phyloP scores from a whole-genome alignment of 2,797 vertebrate genomes.

The Micrastur ruficollis region DNA sequence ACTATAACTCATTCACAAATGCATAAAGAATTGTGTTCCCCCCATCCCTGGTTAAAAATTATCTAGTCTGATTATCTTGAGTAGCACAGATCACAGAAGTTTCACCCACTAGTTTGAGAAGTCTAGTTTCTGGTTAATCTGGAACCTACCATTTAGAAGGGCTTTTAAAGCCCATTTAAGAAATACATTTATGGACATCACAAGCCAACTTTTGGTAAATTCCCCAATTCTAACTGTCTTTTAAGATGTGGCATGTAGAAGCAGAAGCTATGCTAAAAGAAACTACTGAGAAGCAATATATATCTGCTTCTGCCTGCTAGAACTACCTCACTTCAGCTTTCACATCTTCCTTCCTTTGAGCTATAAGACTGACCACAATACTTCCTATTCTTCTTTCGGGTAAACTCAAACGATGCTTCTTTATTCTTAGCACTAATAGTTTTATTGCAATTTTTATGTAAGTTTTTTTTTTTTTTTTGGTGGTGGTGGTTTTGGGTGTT shows the following conservation, averaged over 20 bases:
- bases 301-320: not conserved
- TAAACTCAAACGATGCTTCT: not conserved
- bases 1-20: not conserved
- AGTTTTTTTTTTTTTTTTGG: not conserved
- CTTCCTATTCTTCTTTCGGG: not conserved
- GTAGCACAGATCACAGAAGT: not conserved
- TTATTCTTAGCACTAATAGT: not conserved
- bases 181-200: not conserved
- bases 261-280: not conserved
- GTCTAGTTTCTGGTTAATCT: not conserved
- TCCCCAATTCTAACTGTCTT: not conserved
- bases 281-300: not conserved
- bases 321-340: not conserved
- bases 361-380: not conserved
- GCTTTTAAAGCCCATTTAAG: not conserved
- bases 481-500: not conserved
- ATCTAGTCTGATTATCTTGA: not conserved
- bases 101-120: not conserved
- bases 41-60: not conserved
- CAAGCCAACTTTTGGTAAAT: not conserved
- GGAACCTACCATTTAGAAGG: not conserved
- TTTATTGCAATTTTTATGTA: not conserved
- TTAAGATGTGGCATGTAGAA: not conserved
- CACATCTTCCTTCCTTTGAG: not conserved
- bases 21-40: not conserved